Conservation (phyloP, 2,888 invertebrate species). For the Acanthosepion esculentum region DNA sequence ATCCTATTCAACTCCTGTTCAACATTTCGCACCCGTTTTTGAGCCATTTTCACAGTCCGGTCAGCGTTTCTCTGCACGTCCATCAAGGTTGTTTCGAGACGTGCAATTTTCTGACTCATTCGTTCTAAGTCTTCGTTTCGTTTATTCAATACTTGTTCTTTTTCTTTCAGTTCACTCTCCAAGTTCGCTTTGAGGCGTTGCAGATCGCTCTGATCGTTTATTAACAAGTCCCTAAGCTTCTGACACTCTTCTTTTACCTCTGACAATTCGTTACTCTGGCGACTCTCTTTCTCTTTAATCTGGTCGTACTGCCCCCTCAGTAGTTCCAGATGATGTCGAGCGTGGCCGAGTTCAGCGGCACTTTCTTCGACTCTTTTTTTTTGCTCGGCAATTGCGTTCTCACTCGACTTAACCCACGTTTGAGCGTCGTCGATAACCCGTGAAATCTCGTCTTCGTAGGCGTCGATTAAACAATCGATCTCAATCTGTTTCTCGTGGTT, state of each 20-base stretch:
- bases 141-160: conserved; percentile 62
- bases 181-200: conserved; percentile 66
- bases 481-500: conserved; percentile 74
- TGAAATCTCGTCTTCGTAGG: conserved; percentile 71
- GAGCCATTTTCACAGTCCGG: conserved; percentile 61
- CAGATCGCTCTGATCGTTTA: conserved; percentile 70
- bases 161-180: conserved; percentile 60
- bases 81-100: conserved; percentile 63
- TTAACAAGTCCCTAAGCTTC: conserved; percentile 68
- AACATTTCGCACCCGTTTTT: conserved; percentile 62
- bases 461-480: conserved; percentile 69
- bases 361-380: not conserved
- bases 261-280: conserved; percentile 61
- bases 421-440: conserved; percentile 67
- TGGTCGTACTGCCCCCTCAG: not conserved
- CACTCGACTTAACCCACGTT: not conserved
- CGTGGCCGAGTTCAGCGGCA: not conserved
- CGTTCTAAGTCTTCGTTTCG: conserved; percentile 64
- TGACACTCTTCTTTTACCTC: conserved; percentile 70
- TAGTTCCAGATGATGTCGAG: not conserved
- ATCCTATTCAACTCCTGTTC: conserved; percentile 59
- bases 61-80: conserved; percentile 59
- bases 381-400: not conserved
- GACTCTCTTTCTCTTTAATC: conserved; percentile 63
- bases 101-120: conserved; percentile 58